Base-by-base conservation (phyloP, 2,797 vertebrate genomes). In the Loriculus beryllinus region DNA sequence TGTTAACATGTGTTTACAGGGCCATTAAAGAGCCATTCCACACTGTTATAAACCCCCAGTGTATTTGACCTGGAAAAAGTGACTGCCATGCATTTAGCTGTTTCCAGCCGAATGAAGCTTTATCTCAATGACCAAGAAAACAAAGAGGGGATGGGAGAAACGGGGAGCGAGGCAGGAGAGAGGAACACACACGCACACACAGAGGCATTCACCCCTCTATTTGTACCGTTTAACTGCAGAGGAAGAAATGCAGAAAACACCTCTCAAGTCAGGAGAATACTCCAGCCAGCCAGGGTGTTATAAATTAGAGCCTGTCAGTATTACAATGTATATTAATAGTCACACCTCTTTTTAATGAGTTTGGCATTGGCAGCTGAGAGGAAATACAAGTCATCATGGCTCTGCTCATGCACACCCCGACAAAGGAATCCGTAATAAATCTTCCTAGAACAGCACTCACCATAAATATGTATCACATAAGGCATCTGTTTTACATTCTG, bases 291-390 rank as follows among this genome's bases (percentile, higher is more conserved):
- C 97, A 98, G 98, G 98, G 98, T 98, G 98, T 99, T 99, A 99
- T 99, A 99, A 99, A 99, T 99, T 99, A 99, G 98, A 98, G 98
- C 98, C 98, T 99, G 99, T 99, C 99, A 99, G 99, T 99, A 99
- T 99, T 99, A 99, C 99, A 99, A 99, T 99, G 99, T 99, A 99
- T 99, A 99, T 99, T 99, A 99, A 99, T 99, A 99, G 99, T 99
- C 99, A 99, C 99, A 99, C 99, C 99, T 99, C 99, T 99, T 99
- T 99, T 99, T 99, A 99, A 99, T 99, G 99, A 99, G 99, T 99
- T 99, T 99, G 99, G 99, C 99, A 99, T 99, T 99, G 99, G 99
- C 99, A 99, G 99, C 99, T 99, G 98, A 99, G 99, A 99, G 99
- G 99, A 99, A 99, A 99, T 99, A 99, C 99, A 99, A 99, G 99